These are phyloP conservation scores for Andrena camellia DNA, from an alignment of 2,888 invertebrate genomes.

Conservation along the genomic window DNA sequence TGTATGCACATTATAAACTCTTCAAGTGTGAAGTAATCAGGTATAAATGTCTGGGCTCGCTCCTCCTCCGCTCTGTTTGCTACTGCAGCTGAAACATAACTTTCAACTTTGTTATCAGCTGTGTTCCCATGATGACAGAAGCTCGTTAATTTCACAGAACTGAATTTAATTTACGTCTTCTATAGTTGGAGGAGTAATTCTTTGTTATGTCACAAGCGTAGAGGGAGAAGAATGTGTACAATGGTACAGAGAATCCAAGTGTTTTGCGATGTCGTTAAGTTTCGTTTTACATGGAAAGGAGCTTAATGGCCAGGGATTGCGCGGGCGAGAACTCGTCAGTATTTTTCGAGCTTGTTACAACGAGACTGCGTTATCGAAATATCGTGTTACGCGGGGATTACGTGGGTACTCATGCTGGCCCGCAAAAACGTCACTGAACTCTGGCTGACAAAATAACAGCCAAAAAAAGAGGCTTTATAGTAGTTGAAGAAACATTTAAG, in stretches of 20 bases:
- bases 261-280: no score
- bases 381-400: conserved; percentile 20
- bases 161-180: background rate
- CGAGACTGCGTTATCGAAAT: background rate
- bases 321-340: conserved; percentile 4
- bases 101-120: conserved; percentile 19
- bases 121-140: background rate
- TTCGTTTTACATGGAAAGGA: no score
- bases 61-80: background rate
- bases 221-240: no score
- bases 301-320: background rate
- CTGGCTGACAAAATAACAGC: no score
- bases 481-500: no score
- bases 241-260: no score
- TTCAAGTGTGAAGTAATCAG: conserved; percentile 16
- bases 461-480: no score
- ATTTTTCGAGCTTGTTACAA: background rate
- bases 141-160: background rate
- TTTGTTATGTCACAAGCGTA: background rate
- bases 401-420: background rate
- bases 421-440: conserved; percentile 1
- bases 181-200: background rate
- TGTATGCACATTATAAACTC: background rate
- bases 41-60: background rate
- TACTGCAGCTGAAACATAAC: conserved; percentile 4